Evolutionary conservation across 2,888 invertebrate species (phyloP), one percentile per base, ranked within the genome.

Genomic region (Aspidapion aeneum): DNA sequence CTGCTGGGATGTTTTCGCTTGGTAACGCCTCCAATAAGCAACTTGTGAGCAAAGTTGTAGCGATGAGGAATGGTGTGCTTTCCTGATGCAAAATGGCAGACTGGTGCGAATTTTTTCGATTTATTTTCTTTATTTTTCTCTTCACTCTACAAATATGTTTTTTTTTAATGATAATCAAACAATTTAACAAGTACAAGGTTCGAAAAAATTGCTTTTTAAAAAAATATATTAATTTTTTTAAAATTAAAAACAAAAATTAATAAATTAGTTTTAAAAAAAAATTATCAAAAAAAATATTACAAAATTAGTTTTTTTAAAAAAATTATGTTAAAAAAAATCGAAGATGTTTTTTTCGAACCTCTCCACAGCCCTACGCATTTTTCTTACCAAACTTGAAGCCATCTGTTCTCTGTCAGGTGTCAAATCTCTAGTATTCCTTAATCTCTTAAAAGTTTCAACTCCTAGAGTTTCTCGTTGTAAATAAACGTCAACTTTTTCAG

Each of bases 401-500:
- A 63, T 60, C 21, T 71, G 73, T 1, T 79, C 75, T 52, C 82
- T 80, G 63, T 74, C 73, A 0, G 74, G 72, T 71, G 83, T 77
- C 22, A 77, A 57, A 73, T 85, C 84, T 21, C 76, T 74, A 0
- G 86, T 86, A 71, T 92, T 92, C 58, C 87, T 82, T 9, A 91
- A 76, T 22, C 88, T 82, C 9, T 90, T 83, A 85, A 90, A 90
- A 0, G 89, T 89, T 48, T 81, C 80, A 7, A 68, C 51, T 2
- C 86, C 87, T 54, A 84, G 74, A 0, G 91, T 87, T 75, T 91
- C 91, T 0, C 86, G 84, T 74, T 92, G 92, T 64, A 90, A 74
- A 67, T 84, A 81, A 0, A 86, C 76, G 72, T 91, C 89, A 12
- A 83, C 82, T 66, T 82, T 85, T 62, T 87, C 87, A 0, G 88